A percentile compares a stretch with the other conserved stretches of the same genome.
Conservation (phyloP, 2,113 vertebrate species). For the Oostethus manadensis region DNA sequence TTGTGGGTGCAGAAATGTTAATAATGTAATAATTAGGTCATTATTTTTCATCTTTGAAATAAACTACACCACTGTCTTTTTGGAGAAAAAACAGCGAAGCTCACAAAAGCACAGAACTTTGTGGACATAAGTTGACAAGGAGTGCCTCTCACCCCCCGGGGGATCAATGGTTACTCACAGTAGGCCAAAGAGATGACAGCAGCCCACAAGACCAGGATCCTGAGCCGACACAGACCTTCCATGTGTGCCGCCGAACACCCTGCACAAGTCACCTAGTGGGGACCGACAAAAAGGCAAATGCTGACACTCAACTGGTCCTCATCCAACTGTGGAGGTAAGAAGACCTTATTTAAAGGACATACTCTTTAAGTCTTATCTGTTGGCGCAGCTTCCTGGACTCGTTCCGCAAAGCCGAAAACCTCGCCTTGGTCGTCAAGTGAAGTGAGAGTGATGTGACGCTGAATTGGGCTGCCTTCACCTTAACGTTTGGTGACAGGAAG, state of each 20-base stretch:
- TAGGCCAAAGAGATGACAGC: slow-evolving; percentile 56
- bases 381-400: slow-evolving; percentile 76
- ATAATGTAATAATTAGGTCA: neutral
- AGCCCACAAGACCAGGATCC: slow-evolving; percentile 70
- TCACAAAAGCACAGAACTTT: neutral
- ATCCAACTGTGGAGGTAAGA: slow-evolving; percentile 11
- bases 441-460: slow-evolving; percentile 76
- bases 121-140: neutral
- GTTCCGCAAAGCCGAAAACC: slow-evolving; percentile 70
- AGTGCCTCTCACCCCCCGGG: neutral
- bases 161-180: slow-evolving; percentile 61
- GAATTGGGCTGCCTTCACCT: slow-evolving; percentile 72
- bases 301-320: slow-evolving; percentile 28
- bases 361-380: slow-evolving; percentile 75
- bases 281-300: slow-evolving; percentile 55
- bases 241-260: slow-evolving; percentile 76
- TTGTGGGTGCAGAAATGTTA: slow-evolving; percentile 24
- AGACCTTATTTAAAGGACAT: slow-evolving; percentile 45
- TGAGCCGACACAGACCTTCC: slow-evolving; percentile 77
- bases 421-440: slow-evolving; percentile 54
- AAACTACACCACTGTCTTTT: neutral
- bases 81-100: neutral
- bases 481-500: slow-evolving; percentile 63
- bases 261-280: slow-evolving; percentile 67
- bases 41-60: too few relatives aligned